Evolutionary conservation across 2,113 vertebrate genomes (phyloP).

Genomic region (Penelope pileata): DNA sequence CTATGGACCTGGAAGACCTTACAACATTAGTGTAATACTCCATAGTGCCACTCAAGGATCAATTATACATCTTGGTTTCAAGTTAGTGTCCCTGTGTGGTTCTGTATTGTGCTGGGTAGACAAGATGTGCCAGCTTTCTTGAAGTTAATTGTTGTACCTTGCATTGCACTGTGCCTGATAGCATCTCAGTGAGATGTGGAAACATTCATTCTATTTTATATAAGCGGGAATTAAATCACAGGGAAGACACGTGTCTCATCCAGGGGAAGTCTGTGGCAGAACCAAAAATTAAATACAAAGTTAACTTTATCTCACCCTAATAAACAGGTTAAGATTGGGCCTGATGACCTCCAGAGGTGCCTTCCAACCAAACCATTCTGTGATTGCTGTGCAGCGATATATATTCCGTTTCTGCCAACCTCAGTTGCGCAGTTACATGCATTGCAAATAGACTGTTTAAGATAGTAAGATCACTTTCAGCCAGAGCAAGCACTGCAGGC

Average conservation of each 20-base stretch:
- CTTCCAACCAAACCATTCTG: not conserved
- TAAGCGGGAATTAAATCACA: not conserved
- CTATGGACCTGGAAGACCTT: not conserved
- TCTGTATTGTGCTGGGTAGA: not conserved
- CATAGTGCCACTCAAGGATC: not conserved
- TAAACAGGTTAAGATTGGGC: not conserved
- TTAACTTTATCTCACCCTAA: not conserved
- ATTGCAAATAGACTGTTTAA: not conserved
- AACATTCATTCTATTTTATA: not conserved
- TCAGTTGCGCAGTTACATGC: not conserved
- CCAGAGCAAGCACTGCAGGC: not conserved
- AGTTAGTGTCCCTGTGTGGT: not conserved
- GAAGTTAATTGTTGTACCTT: constrained; percentile 1
- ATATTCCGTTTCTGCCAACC: not conserved
- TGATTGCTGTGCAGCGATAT: not conserved
- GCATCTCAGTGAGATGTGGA: not conserved
- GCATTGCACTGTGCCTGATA: not conserved
- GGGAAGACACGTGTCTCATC: not conserved
- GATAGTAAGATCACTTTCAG: not conserved
- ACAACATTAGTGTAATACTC: not conserved
- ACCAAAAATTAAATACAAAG: not conserved
- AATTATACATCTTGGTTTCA: not conserved
- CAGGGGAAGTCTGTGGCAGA: not conserved
- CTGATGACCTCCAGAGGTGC: not conserved
- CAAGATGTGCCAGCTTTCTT: not conserved